Percentiles rank a stretch among this genome's conserved stretches.
Evolutionary conservation across 2,113 vertebrate genomes (phyloP).

Genomic region (Trichechus manatus): DNA sequence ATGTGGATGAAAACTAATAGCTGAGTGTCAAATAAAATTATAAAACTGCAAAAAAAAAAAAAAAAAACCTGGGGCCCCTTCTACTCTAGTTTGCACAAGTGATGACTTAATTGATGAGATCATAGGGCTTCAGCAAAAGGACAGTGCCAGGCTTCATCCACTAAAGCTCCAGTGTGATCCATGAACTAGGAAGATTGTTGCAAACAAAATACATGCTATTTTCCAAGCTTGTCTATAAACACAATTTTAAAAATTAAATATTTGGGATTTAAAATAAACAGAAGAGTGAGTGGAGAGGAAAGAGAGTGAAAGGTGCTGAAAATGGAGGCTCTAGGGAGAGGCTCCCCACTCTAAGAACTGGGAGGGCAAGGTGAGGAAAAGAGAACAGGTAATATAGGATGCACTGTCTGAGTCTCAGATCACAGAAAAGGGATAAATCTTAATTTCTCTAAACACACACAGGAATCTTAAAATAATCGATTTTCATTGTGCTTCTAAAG

Average conservation of each 20-base stretch:
- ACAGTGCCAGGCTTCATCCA: accelerated
- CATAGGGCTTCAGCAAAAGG: not conserved
- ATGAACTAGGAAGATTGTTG: accelerated
- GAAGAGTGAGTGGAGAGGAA: not conserved
- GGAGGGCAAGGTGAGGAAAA: no score
- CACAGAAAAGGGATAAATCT: not conserved
- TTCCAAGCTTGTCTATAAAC: not conserved
- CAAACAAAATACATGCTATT: not conserved
- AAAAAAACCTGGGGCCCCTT: not conserved
- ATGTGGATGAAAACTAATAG: no score
- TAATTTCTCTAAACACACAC: not conserved
- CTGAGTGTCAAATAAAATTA: no score
- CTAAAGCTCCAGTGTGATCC: not conserved
- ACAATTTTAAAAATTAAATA: not conserved
- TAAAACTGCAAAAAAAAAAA: not conserved
- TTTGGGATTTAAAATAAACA: not conserved
- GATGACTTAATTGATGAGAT: not conserved
- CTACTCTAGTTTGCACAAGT: not conserved
- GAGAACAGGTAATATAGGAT: not conserved
- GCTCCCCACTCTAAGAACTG: not conserved
- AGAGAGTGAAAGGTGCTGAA: not conserved
- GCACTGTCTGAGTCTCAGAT: not conserved
- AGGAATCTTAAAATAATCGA: not conserved
- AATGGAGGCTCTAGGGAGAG: not conserved
- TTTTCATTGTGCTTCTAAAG: not conserved